Percentiles rank a stretch among this genome's conserved stretches.
Evolutionary conservation across 2,113 vertebrate species (phyloP).

Genomic region (Pterophyllum scalare): DNA sequence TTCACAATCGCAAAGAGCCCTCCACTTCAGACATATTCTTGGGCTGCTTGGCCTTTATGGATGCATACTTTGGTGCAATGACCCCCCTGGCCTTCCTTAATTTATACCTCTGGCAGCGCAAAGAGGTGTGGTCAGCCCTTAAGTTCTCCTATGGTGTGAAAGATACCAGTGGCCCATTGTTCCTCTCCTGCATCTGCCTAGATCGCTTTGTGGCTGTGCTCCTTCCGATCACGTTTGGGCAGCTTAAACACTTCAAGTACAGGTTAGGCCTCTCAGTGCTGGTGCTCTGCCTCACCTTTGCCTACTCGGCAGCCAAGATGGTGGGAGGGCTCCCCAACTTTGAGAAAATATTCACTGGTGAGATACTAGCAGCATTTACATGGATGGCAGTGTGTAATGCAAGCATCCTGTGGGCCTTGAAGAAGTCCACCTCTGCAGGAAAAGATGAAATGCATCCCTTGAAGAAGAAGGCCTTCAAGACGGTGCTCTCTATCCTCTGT

Average conservation of each 20-base stretch:
- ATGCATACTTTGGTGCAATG: slow-evolving; percentile 77
- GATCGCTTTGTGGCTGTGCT: slow-evolving; percentile 83
- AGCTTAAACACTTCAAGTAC: slow-evolving; percentile 76
- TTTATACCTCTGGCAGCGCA: slow-evolving; percentile 76
- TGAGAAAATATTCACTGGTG: slow-evolving; percentile 79
- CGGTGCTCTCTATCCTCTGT: slow-evolving; percentile 78
- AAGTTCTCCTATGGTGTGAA: slow-evolving; percentile 81
- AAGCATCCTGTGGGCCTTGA: slow-evolving; percentile 77
- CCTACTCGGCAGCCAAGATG: slow-evolving; percentile 76
- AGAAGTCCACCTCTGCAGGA: slow-evolving; percentile 67
- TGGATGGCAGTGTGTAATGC: slow-evolving; percentile 82
- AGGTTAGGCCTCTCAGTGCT: slow-evolving; percentile 63
- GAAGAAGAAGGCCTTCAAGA: slow-evolving; percentile 83
- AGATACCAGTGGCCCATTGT: slow-evolving; percentile 79
- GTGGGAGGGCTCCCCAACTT: slow-evolving; percentile 76
- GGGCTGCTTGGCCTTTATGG: slow-evolving; percentile 81
- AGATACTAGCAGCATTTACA: slow-evolving; percentile 73
- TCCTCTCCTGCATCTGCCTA: slow-evolving; percentile 82
- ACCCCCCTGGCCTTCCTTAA: slow-evolving; percentile 73
- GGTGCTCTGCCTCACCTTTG: slow-evolving; percentile 76
- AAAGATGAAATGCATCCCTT: slow-evolving; percentile 84
- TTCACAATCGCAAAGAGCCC: slow-evolving; percentile 72
- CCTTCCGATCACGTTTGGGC: slow-evolving; percentile 76
- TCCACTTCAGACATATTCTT: slow-evolving; percentile 81
- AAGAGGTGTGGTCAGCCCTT: slow-evolving; percentile 44